Conservation (phyloP, 2,888 invertebrate species). For the Lordiphosa fenestrarum region DNA sequence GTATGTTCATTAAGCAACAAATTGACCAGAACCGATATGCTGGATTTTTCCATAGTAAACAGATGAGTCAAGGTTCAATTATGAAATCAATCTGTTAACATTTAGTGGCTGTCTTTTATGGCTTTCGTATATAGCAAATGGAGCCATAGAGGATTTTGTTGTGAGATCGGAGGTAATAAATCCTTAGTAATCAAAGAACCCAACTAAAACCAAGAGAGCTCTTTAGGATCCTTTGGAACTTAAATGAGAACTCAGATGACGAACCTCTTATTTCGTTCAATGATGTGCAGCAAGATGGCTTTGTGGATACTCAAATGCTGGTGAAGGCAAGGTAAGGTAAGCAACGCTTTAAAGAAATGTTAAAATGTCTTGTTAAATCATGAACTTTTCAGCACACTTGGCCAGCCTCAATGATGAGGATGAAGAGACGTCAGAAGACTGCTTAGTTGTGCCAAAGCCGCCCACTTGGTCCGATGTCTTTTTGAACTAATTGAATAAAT, state of each 20-base stretch:
- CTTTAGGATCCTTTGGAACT: conserved; percentile 2
- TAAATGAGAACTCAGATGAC: conserved; percentile 9
- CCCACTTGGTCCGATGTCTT: conserved; percentile 53
- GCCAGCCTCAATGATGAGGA: neutral
- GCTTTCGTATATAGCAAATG: conserved; percentile 12
- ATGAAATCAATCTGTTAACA: conserved; percentile 29
- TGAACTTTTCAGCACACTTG: neutral
- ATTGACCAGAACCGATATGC: conserved; percentile 32
- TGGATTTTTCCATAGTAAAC: neutral
- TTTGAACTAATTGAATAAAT: conserved; percentile 21
- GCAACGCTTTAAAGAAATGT: neutral
- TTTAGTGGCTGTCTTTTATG: conserved; percentile 30
- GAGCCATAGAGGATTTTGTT: conserved; percentile 63
- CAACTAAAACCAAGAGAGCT: neutral
- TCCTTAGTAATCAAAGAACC: too few species aligned
- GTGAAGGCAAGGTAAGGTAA: conserved; percentile 42
- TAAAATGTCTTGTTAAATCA: neutral
- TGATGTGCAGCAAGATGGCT: conserved; percentile 34
- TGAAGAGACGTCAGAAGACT: conserved; percentile 1
- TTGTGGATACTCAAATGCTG: conserved; percentile 38
- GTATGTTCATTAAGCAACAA: conserved; percentile 21
- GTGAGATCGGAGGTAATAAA: conserved; percentile 33
- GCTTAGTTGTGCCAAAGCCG: too few species aligned
- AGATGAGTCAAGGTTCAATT: conserved; percentile 47
- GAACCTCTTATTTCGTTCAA: conserved; percentile 18